Evolutionary conservation across 2,888 invertebrate genomes (phyloP), one percentile per base, ranked within the genome.

Genomic region (Eupeodes latifasciatus): DNA sequence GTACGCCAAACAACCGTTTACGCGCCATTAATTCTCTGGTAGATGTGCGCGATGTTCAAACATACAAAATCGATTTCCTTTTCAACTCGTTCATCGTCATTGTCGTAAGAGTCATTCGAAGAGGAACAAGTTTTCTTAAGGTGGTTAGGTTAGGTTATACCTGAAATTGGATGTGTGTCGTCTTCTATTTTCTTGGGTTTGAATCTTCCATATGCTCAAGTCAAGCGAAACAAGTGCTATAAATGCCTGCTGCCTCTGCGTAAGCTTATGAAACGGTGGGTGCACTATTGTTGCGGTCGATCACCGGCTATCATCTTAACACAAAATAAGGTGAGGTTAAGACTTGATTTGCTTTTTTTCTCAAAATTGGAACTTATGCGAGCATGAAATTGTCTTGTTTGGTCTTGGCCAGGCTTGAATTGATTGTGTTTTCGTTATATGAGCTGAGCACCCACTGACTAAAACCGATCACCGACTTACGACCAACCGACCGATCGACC

Each of bases 201-300:
- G 10, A 57, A 61, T 88, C 81, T 51, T 69, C 84, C 78, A 79
- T 85, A 81, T 85, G 85, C 67, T 85, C 88, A 88, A 88, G 85
- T 88, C 85, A 88, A 81, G 88, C 88, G 88, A 85, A 71, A 81
- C 88, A 88, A 88, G 88, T 88, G 86, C 66, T 19, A 5, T n/a
- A 6, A 19, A 12, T 51, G 51, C 14, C 14, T n/a, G 51, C 12
- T 51, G 51, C 14, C 14, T 2, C 40, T 69, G 82, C 62, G 59
- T 82, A 47, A 61, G 59, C 44, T 69, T 51, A 27, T 14, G 34
- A 74, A 74, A 77, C 61, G 74, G 81, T 85, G 88, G 88, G 88
- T 75, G 85, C 88, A 81, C 88, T 85, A 81, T 75, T 79, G 79
- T 77, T 57, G 77, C 53, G 72, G 85, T 85, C 85, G 85, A 59